Evolutionary conservation across 2,797 vertebrate genomes (phyloP), one percentile per base, ranked within the genome.

Genomic region (Pseudochaenichthys georgianus): DNA sequence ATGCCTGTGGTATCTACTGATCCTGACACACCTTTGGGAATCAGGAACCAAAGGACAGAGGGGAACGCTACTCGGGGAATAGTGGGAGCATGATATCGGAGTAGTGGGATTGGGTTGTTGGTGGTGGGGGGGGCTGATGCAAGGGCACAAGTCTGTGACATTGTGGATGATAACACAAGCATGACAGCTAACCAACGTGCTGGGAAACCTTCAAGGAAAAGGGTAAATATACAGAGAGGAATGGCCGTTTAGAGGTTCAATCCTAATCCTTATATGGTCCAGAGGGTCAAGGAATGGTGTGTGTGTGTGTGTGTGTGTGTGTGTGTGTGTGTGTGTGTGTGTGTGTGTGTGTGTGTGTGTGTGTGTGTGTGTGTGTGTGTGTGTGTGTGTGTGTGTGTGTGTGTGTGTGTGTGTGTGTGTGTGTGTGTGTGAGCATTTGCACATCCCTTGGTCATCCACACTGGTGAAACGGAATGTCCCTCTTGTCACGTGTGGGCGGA

Each of bases 21-120:
- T 88, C 84, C 87, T 81, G 91, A 92, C 91, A 89, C 91, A 91
- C 92, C 90, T 91, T 89, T 87, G 90, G 91, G 89, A 88, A 89
- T 90, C 79, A 71, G 67, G 82, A 87, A 90, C 78, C 87, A 87
- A 88, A 91, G 87, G 89, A 90, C 86, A 80, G 80, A 78, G 42
- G 8, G 53, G 73, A 87, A 84, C 28, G 70, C 81, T 79, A 59
- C 80, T 52, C 12, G 15, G 78, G 84, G 78, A 75, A 72, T 41
- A 75, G 83, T 54, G 67, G 46, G 69, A 80, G 87, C 62, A 48
- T 72, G 57, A 84, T 83, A 79, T 70, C 13, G 15, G 60, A 75
- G 73, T 41, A 66, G 61, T 77, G 81, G 78, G 84, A 80, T 88
- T 83, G 81, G 72, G 80, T 62, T 73, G 58, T 58, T 71, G 75